Evolutionary conservation across 2,797 vertebrate species (phyloP), one percentile per base, ranked within the genome.

Genomic region (Tenualosa ilisha): DNA sequence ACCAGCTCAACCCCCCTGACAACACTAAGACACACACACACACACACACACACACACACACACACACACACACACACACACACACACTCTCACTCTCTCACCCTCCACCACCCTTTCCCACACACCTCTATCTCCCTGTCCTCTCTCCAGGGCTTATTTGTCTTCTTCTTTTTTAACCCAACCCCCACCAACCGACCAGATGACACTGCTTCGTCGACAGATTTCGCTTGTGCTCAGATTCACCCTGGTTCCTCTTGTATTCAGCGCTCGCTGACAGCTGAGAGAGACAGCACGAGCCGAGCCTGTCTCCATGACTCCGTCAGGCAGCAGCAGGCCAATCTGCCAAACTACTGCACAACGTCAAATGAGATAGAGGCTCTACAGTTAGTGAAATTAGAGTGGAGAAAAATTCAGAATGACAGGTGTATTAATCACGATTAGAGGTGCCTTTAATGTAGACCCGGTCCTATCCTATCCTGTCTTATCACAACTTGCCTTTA

Each of bases 151-250:
- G 63, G 63, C 63, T 68, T 68, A 31, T 68, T 68, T 68, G 24
- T 68, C 63, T 68, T 68, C 63, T 68, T 9, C n/a, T 68, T 68
- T 65, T 37, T 12, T 31, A 68, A 11, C 9, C 63, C 63, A 40
- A 40, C 68, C 68, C 31, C 68, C 68, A 75, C 31, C 31, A 72
- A 40, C 68, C 13, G 68, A 43, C 68, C 68, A 75, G 68, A 75
- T 75, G 68, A 75, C 68, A 75, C 31, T 75, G 68, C 68, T 75
- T 40, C 13, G 68, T 75, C 68, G 31, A 40, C 31, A 75, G 68
- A 75, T 75, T 75, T 40, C 13, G 37, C 68, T 1, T 6, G 20
- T 12, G 31, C 68, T 40, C 68, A 20, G 68, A 75, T 75, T 31
- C 63, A 68, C 63, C 63, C 31, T 11, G 26, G 26, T 17, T 15